Percentiles rank a stretch among this genome's conserved stretches.
Evolutionary conservation across 2,888 invertebrate species (phyloP).

Genomic region (Synergus laeviventris): DNA sequence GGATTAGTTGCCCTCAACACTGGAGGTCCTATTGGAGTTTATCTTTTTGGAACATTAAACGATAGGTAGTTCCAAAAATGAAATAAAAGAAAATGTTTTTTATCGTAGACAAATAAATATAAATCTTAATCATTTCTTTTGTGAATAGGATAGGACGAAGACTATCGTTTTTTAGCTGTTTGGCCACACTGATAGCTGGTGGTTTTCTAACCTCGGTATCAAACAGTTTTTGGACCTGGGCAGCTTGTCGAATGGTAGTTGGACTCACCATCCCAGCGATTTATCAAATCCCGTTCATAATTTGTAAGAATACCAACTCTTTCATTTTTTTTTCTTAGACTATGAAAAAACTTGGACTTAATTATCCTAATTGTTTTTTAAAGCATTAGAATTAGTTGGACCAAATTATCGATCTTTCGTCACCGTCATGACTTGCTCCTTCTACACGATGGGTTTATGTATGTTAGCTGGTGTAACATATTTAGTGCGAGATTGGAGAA

Average conservation of each 20-base stretch:
- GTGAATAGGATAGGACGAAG: constrained; percentile 85
- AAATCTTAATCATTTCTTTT: constrained; percentile 7
- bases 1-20: constrained; percentile 91
- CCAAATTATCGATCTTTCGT: constrained; percentile 94
- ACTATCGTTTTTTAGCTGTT: constrained; percentile 90
- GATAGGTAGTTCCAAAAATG: constrained; percentile 78
- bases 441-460: constrained; percentile 92
- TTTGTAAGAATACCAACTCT: constrained; percentile 81
- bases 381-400: constrained; percentile 93
- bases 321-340: neutral
- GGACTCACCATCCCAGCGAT: constrained; percentile 94
- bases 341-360: neutral
- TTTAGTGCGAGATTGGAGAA: constrained; percentile 89
- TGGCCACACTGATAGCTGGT: constrained; percentile 88
- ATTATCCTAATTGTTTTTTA: constrained; percentile 59
- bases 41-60: constrained; percentile 90
- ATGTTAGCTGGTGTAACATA: constrained; percentile 91
- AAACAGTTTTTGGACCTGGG: constrained; percentile 89
- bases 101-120: constrained; percentile 4
- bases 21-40: constrained; percentile 94
- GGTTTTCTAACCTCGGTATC: constrained; percentile 89
- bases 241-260: constrained; percentile 86
- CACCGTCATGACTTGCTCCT: constrained; percentile 93
- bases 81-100: neutral
- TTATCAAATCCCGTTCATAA: constrained; percentile 96